These are phyloP conservation scores for Caenorhabditis sinica DNA, from an alignment of 2,888 invertebrate genomes.

Conservation along the genomic window DNA sequence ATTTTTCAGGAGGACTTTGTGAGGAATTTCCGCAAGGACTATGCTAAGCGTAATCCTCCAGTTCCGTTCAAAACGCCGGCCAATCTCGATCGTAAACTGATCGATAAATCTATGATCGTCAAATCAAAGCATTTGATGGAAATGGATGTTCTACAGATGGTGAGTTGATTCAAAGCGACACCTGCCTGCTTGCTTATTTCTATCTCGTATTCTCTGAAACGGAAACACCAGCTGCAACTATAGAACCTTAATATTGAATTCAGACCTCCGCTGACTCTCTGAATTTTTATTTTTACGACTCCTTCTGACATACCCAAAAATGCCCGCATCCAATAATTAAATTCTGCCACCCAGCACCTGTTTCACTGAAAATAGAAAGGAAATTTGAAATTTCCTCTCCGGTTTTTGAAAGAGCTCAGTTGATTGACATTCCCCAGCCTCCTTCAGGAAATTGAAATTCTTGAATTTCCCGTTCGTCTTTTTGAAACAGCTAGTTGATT, in stretches of 20 bases:
- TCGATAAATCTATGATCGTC: slow-evolving; percentile 4
- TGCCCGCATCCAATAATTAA: slow-evolving; percentile 1
- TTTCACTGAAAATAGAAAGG: neutral
- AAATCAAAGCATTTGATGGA: slow-evolving; percentile 28
- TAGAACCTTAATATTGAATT: neutral
- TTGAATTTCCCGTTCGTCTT: neutral
- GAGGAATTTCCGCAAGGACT: slow-evolving; percentile 22
- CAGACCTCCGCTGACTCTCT: neutral
- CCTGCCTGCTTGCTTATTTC: slow-evolving; percentile 8
- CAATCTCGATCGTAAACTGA: slow-evolving; percentile 24
- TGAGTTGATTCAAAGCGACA: slow-evolving; percentile 13
- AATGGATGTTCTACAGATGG: slow-evolving; percentile 22
- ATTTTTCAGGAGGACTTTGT: slow-evolving; percentile 44
- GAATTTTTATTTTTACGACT: neutral
- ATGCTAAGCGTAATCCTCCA: neutral
- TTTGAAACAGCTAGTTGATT: neutral
- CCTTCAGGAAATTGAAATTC: neutral
- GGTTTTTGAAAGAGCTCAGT: neutral
- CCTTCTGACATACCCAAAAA: too few relatives aligned
- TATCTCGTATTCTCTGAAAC: neutral
- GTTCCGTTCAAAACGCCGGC: neutral
- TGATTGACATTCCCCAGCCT: neutral
- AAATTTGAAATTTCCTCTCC: neutral
- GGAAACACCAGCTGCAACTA: neutral
- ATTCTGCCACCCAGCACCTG: neutral